Evolutionary conservation across 1,140 invertebrate species (phyloP).

Genomic region (Amphibalanus amphitrite): DNA sequence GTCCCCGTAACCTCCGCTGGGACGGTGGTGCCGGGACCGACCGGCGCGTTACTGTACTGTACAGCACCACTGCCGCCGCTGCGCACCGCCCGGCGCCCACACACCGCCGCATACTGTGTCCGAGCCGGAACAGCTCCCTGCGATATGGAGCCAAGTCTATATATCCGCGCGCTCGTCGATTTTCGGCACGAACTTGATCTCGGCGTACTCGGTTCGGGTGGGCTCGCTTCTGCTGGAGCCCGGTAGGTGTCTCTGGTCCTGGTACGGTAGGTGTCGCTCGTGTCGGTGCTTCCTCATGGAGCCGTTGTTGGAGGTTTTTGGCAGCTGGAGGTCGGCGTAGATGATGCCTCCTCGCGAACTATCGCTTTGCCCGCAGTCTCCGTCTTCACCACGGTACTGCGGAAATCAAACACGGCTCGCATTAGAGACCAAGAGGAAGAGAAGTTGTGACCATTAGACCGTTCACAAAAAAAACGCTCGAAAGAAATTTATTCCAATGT

Average conservation of each 20-base stretch:
- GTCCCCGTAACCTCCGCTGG: too few relatives aligned
- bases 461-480: too few relatives aligned
- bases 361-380: not conserved
- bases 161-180: not conserved
- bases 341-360: constrained; percentile 10
- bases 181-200: not conserved
- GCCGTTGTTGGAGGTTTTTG: constrained; percentile 21
- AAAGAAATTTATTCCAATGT: too few relatives aligned
- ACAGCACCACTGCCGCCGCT: too few relatives aligned
- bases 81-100: too few relatives aligned
- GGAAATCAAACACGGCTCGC: too few relatives aligned
- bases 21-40: too few relatives aligned
- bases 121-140: not conserved
- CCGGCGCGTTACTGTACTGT: too few relatives aligned
- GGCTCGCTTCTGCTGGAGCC: not conserved
- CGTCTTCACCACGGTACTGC: not conserved
- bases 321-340: constrained; percentile 22
- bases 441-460: too few relatives aligned
- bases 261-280: not conserved
- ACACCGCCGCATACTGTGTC: not conserved
- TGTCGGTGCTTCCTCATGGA: constrained; percentile 17
- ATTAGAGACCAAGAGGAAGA: too few relatives aligned
- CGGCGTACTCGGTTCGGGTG: not conserved
- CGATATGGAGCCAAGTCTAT: not conserved
- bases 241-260: not conserved